Base-by-base conservation (phyloP, 2,888 invertebrate species). In the Leptopterna dolabrata region DNA sequence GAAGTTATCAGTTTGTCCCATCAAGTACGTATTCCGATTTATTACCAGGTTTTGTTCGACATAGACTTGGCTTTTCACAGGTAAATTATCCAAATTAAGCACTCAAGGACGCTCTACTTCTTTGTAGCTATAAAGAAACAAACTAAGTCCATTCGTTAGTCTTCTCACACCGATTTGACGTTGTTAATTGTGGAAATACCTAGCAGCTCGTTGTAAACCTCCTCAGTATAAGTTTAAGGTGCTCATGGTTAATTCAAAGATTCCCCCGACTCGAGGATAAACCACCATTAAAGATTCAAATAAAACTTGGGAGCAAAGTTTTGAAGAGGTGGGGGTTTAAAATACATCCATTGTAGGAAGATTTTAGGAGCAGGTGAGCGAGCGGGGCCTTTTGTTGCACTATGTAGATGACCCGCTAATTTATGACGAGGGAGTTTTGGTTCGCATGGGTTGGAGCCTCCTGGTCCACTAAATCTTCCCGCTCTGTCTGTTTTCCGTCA, bases 251-350 rank as follows among this genome's bases (percentile, higher is more conserved):
- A 55, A 55, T 81, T 81, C 81, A 81, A 51, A 27, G 51, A 47
- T 55, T 81, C 55, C 30, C n/a, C 81, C 81, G 16, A 24, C 29
- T 30, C 47, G 7, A 14, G 51, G 51, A 27, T 47, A 30, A 55
- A 81, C 81, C 29, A 29, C 24, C 81, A 81, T 81, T 81, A 81
- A 81, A 81, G 81, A 78, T 78, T 78, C 45, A 78, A 78, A 78
- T 55, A 81, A 81, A 81, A 81, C 55, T 81, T 81, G 14, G 51
- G 81, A 29, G n/a, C 81, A 30, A 81, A 81, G 81, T 81, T 81
- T 27, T 11, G 63, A 24, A 16, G n/a, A 24, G 71, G 36, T 30
- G 30, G 36, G 73, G 63, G 30, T 73, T 41, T 16, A 81, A 81
- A 55, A 51, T 51, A 43, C 47, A 80, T 80, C 80, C 80, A 47